Evolutionary conservation across 2,113 vertebrate genomes (phyloP), one percentile per base, ranked within the genome.

Genomic region (Malurus cyaneus): DNA sequence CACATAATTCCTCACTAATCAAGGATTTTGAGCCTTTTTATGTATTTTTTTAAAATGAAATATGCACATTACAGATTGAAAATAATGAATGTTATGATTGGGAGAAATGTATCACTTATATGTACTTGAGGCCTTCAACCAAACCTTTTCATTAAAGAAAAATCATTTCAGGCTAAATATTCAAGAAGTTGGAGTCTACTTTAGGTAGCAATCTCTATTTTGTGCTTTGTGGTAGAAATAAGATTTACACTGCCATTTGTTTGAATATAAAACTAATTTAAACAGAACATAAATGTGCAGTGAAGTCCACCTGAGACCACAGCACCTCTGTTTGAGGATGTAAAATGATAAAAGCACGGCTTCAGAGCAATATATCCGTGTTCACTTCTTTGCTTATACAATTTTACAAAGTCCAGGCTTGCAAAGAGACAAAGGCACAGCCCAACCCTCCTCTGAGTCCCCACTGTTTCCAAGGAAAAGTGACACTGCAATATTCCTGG

Each of bases 41-140:
- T 20, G 29, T 59, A 26, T 80, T 87, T 88, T 84, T 81, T 25
- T 0, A 49, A 94, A 93, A 91, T 90, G 39, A 91, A 86, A 95
- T 74, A 93, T 73, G 52, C 56, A 67, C 74, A 46, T 79, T 93
- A 82, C 57, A 24, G 1, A 67, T 86, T 80, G 61, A 89, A 94
- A 91, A 85, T 92, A 87, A 94, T 77, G 52, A 89, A 83, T 67
- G 64, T 80, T 92, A 72, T 69, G 92, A 84, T 76, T 94, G 81
- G 80, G 72, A 92, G 47, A 89, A 92, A 87, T 85, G 36, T 64
- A 65, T 80, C 73, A 77, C 52, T 93, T 90, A 26, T 10, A 80
- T 42, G 11, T 72, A 74, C 61, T 87, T 73, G 62, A 86, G 88
- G 24, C 15, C 34, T 76, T 92, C 72, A 88, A 41, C 36, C 31